Conservation (phyloP, 2,888 invertebrate species). For the Microctonus brassicae region DNA sequence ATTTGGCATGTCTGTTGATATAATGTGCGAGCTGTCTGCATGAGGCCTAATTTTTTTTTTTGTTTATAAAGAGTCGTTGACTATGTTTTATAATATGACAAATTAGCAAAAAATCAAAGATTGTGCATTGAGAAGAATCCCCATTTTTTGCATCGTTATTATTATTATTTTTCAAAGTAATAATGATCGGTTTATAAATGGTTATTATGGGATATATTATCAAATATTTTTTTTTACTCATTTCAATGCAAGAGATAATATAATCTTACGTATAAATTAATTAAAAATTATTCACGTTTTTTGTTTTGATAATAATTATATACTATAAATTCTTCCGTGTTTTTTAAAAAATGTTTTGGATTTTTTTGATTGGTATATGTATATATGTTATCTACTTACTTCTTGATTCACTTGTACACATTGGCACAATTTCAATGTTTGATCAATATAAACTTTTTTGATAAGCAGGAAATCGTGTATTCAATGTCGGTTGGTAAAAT, state of each 20-base stretch:
- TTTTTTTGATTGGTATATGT: background rate
- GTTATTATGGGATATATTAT: too few relatives aligned
- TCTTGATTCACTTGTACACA: background rate
- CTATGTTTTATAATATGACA: too few relatives aligned
- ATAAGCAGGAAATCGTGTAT: constrained; percentile 36
- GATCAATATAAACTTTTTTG: background rate
- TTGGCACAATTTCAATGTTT: constrained; percentile 2
- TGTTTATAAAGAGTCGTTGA: too few relatives aligned
- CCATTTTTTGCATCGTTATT: too few relatives aligned
- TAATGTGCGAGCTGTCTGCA: background rate
- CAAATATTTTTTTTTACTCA: too few relatives aligned
- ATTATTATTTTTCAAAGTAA: too few relatives aligned
- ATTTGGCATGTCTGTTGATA: background rate
- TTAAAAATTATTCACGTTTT: background rate
- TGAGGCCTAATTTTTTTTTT: background rate
- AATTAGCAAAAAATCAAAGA: too few relatives aligned
- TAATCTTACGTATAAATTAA: background rate
- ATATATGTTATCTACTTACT: background rate
- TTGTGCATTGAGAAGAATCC: too few relatives aligned
- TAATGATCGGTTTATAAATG: too few relatives aligned
- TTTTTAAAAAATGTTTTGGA: background rate
- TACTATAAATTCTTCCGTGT: too few relatives aligned
- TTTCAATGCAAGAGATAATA: background rate
- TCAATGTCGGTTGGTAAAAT: constrained; percentile 41
- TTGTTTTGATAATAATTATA: background rate